phyloP scores from a whole-genome alignment of 2,888 invertebrate species.

The Stictocephala bisonia region DNA sequence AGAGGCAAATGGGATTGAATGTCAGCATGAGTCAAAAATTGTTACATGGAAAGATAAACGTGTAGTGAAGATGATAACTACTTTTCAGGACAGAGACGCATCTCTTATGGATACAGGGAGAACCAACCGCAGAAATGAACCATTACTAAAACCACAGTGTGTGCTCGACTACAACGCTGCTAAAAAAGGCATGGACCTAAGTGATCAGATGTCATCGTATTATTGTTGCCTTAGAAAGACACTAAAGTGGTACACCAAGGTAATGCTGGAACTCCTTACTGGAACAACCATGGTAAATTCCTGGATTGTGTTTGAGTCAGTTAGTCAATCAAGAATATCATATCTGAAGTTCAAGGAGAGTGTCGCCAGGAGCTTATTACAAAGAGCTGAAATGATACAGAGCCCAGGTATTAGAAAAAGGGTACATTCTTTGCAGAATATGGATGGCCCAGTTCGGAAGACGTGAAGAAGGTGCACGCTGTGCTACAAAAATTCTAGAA shows the following conservation, averaged over 20 bases:
- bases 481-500: no score
- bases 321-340: neutral
- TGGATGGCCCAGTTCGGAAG: no score
- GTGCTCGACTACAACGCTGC: slow-evolving; percentile 39
- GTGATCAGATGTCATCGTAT: slow-evolving; percentile 37
- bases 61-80: no score
- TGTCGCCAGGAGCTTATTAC: neutral
- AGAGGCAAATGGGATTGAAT: neutral
- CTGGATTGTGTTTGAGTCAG: neutral
- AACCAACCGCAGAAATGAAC: neutral
- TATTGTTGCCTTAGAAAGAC: slow-evolving; percentile 13
- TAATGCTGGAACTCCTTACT: neutral
- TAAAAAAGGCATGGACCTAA: slow-evolving; percentile 32
- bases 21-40: neutral
- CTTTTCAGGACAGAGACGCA: neutral
- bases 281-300: slow-evolving; percentile 12
- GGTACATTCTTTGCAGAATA: no score
- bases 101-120: neutral
- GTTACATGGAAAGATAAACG: neutral
- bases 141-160: slow-evolving; percentile 17
- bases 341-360: neutral
- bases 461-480: no score
- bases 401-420: no score
- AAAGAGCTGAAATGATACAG: no score
- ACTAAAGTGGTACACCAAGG: slow-evolving; percentile 45